These are phyloP conservation scores for Pyrrhosoma nymphula DNA, from an alignment of 2,888 invertebrate genomes.

Conservation along the genomic window DNA sequence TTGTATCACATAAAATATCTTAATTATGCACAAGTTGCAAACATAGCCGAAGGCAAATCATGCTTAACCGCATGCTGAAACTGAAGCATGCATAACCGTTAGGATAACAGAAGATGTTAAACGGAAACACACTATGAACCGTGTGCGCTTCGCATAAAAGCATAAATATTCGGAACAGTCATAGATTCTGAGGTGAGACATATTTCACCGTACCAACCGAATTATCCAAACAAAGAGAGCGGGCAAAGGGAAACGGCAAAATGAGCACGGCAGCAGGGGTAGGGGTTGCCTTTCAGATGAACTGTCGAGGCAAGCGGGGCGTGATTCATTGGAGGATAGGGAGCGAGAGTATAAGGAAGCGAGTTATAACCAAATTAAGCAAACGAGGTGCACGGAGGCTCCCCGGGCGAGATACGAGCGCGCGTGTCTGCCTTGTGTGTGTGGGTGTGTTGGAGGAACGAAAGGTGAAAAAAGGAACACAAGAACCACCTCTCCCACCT, in stretches of 20 bases:
- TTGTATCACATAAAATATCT: not conserved
- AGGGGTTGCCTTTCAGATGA: not conserved
- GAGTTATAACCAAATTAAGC: constrained; percentile 31
- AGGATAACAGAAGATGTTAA: not conserved
- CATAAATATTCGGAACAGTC: not conserved
- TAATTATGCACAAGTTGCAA: not conserved
- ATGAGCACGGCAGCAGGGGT: not conserved
- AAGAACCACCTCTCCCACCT: not conserved
- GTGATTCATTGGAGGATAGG: not conserved
- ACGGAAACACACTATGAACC: not conserved
- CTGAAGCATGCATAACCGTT: not conserved
- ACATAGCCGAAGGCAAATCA: not conserved
- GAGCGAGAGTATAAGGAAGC: not conserved
- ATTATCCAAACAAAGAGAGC: not conserved
- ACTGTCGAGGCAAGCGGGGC: not conserved
- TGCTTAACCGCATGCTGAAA: not conserved
- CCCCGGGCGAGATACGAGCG: not conserved
- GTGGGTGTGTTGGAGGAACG: not conserved
- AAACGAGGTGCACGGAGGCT: constrained; percentile 17
- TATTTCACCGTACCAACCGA: not conserved
- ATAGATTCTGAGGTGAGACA: not conserved
- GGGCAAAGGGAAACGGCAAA: not conserved
- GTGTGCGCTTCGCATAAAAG: not conserved
- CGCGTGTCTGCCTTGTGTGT: not conserved
- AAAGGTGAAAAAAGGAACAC: not conserved